phyloP scores from a whole-genome alignment of 2,797 vertebrate genomes.

The Poecilia wingei region DNA sequence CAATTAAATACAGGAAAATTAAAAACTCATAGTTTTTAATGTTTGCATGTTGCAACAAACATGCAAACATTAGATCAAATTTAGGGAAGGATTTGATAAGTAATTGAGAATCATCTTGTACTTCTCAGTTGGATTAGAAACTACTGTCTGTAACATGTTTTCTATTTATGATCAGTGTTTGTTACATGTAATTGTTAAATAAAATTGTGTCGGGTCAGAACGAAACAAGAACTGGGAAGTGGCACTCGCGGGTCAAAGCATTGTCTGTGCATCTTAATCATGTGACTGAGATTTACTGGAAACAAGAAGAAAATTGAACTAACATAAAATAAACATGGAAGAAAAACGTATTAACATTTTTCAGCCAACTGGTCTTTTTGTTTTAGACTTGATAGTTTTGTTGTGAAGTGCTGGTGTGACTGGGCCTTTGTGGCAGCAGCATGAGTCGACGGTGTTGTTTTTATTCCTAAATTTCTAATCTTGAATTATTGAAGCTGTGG shows the following conservation, averaged over 20 bases:
- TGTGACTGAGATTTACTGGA: background rate
- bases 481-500: slow-evolving; percentile 28
- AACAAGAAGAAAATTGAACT: background rate
- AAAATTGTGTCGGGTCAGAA: background rate
- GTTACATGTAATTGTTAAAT: background rate
- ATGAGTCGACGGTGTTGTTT: slow-evolving; percentile 4
- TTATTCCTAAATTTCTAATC: slow-evolving; percentile 8
- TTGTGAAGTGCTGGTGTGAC: slow-evolving; percentile 45
- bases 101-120: background rate
- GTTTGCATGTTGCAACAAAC: too few species aligned
- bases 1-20: background rate
- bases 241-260: too few species aligned
- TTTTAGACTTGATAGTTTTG: background rate
- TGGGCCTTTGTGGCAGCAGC: slow-evolving; percentile 49
- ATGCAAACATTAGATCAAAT: background rate
- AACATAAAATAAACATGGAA: background rate
- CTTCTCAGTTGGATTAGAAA: background rate
- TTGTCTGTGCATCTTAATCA: background rate
- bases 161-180: background rate
- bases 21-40: background rate
- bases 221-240: background rate
- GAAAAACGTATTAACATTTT: background rate
- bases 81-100: background rate
- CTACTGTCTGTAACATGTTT: background rate
- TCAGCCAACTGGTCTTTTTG: background rate